Evolutionary conservation across 1,140 invertebrate species (phyloP).

Genomic region (Aphelinus atriplicis): DNA sequence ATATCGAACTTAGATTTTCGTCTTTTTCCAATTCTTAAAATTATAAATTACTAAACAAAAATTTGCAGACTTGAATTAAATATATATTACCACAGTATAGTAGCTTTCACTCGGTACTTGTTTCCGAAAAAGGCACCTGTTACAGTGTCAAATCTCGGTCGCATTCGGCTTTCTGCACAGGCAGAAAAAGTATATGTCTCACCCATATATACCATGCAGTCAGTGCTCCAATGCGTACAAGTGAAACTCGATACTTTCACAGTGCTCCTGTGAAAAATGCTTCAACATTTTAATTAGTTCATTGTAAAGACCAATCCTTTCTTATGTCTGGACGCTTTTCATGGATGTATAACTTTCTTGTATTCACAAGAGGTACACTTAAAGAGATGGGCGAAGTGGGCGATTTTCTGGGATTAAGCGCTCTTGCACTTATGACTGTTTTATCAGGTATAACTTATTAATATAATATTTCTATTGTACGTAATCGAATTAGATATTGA

Average conservation of each 20-base stretch:
- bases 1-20: no score
- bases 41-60: no score
- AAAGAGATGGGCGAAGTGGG: no score
- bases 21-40: no score
- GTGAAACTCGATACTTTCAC: slow-evolving; percentile 18
- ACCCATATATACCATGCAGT: not conserved
- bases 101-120: not conserved
- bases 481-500: no score
- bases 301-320: not conserved
- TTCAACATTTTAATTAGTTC: not conserved
- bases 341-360: no score
- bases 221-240: not conserved
- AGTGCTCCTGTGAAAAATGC: not conserved
- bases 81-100: not conserved
- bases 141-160: slow-evolving; percentile 21
- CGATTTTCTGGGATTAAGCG: slow-evolving; percentile 77
- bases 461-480: slow-evolving; percentile 11
- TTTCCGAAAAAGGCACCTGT: not conserved
- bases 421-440: slow-evolving; percentile 94
- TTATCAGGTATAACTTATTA: slow-evolving; percentile 76
- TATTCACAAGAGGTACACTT: no score
- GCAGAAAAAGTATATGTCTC: no score
- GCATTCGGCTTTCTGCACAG: not conserved
- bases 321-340: no score
- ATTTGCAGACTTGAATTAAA: not conserved